phyloP scores from a whole-genome alignment of 2,797 vertebrate species.

The Todus mexicanus region DNA sequence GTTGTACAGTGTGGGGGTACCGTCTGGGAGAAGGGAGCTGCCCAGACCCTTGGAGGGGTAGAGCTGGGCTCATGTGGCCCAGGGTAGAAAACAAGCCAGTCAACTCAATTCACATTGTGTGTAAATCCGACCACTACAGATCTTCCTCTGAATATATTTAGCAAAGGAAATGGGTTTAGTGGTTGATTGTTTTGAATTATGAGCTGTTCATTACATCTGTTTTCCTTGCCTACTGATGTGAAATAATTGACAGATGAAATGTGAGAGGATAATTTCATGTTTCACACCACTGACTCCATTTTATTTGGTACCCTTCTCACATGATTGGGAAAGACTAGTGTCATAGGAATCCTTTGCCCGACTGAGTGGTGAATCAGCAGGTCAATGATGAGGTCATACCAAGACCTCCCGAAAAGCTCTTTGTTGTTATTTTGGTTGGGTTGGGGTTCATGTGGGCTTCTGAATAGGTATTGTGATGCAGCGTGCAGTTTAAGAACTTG shows the following conservation, averaged over 20 bases:
- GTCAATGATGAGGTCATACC: slow-evolving; percentile 26
- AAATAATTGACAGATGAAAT: slow-evolving; percentile 62
- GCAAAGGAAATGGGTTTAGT: not conserved
- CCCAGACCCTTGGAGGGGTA: not conserved
- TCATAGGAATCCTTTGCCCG: not conserved
- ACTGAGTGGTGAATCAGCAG: slow-evolving; percentile 31
- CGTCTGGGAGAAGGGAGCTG: not conserved
- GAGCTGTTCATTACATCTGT: slow-evolving; percentile 54
- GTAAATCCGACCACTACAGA: not conserved
- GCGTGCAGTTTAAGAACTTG: not conserved
- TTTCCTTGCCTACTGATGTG: slow-evolving; percentile 53
- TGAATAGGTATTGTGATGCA: not conserved
- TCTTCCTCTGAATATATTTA: not conserved
- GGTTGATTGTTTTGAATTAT: slow-evolving; percentile 53
- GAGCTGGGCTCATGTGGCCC: not conserved
- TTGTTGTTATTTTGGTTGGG: slow-evolving; percentile 16
- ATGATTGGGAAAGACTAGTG: not conserved
- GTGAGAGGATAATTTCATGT: slow-evolving; percentile 56
- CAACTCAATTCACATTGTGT: not conserved
- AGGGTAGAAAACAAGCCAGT: not conserved
- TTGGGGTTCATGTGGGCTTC: not conserved
- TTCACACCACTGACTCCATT: slow-evolving; percentile 45
- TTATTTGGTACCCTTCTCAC: slow-evolving; percentile 36
- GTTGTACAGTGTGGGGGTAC: not conserved
- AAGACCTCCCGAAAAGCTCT: not conserved